phyloP scores from a whole-genome alignment of 1,140 invertebrate species.

The Bombus difficillimus region DNA sequence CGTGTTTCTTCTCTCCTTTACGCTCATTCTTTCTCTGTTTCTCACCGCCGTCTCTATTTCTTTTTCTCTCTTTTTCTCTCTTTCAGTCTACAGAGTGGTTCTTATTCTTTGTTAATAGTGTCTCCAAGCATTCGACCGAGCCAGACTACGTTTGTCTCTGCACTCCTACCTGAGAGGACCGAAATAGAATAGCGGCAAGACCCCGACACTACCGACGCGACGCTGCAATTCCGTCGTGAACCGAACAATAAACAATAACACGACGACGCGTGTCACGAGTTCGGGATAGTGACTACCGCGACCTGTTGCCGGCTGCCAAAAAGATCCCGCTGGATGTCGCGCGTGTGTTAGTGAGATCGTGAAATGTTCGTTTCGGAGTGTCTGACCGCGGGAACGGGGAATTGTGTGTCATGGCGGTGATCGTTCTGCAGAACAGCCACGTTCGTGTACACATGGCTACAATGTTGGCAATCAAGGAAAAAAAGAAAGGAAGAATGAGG shows the following conservation, averaged over 20 bases:
- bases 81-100: slow-evolving; percentile 26
- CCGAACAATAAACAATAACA: slow-evolving; percentile 41
- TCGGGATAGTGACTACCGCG: slow-evolving; percentile 11
- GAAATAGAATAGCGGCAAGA: slow-evolving; percentile 33
- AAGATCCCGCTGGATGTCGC: slow-evolving; percentile 19
- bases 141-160: slow-evolving; percentile 17
- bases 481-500: slow-evolving; percentile 70
- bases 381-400: slow-evolving; percentile 34
- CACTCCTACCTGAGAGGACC: slow-evolving; percentile 28
- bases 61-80: background rate
- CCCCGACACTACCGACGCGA: background rate
- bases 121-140: slow-evolving; percentile 32
- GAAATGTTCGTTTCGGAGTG: slow-evolving; percentile 42
- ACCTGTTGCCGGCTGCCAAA: slow-evolving; percentile 45
- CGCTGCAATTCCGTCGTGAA: background rate
- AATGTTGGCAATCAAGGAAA: slow-evolving; percentile 56
- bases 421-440: slow-evolving; percentile 30
- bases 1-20: slow-evolving; percentile 26
- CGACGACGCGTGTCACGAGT: background rate
- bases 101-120: slow-evolving; percentile 49
- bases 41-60: background rate
- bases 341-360: slow-evolving; percentile 20
- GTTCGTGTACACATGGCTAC: slow-evolving; percentile 19
- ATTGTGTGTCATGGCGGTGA: slow-evolving; percentile 56
- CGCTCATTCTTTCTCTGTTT: slow-evolving; percentile 10